Evolutionary conservation across 2,888 invertebrate species (phyloP).

Genomic region (Neuroscelio doddi): DNA sequence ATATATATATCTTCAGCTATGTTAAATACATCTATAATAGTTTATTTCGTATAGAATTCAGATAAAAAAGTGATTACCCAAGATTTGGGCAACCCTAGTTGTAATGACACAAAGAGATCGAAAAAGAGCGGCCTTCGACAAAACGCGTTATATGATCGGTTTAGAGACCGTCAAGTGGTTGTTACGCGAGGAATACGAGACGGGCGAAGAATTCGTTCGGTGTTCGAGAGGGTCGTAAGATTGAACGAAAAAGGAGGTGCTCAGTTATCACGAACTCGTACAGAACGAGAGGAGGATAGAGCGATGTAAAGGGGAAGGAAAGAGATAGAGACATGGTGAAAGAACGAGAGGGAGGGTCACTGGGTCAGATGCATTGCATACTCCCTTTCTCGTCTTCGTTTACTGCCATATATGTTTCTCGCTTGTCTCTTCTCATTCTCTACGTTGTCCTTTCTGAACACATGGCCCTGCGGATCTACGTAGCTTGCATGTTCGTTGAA

Average conservation of each 20-base stretch:
- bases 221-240: conserved; percentile 45
- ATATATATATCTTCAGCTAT: no score
- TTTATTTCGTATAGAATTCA: no score
- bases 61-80: not conserved
- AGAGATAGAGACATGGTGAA: conserved; percentile 23
- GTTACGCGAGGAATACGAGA: conserved; percentile 50
- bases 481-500: conserved; percentile 44
- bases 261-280: conserved; percentile 19
- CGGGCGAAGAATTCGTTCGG: conserved; percentile 49
- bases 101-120: conserved; percentile 41
- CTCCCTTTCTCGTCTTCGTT: conserved; percentile 48
- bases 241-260: conserved; percentile 39
- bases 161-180: conserved; percentile 55
- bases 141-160: conserved; percentile 52
- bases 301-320: conserved; percentile 5
- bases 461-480: conserved; percentile 58
- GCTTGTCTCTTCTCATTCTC: conserved; percentile 34
- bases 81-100: conserved; percentile 41
- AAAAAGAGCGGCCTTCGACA: conserved; percentile 41
- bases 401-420: conserved; percentile 15
- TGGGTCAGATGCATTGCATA: conserved; percentile 67
- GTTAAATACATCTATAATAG: no score
- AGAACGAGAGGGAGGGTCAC: conserved; percentile 63
- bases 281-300: conserved; percentile 20
- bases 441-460: conserved; percentile 52